Evolutionary conservation across 2,113 vertebrate species (phyloP).

Genomic region (Corythaeola cristata): DNA sequence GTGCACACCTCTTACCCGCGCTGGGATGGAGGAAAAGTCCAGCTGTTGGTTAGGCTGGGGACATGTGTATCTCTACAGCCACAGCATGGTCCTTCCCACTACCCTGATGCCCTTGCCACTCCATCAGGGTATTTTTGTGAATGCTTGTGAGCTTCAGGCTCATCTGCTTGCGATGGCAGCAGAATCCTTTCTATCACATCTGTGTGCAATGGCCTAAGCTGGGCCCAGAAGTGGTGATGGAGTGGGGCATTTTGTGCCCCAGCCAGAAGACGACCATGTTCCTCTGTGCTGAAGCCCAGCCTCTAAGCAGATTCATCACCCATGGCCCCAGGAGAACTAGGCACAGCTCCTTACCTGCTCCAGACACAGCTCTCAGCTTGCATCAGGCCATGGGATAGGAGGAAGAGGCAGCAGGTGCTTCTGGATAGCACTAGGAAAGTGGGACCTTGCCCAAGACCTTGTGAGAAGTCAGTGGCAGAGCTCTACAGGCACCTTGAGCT

Average conservation of each 20-base stretch:
- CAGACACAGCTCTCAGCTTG: neutral
- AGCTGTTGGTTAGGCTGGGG: accelerated
- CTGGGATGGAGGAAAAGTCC: neutral
- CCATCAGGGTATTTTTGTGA: neutral
- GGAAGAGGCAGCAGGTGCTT: neutral
- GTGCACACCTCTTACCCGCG: neutral
- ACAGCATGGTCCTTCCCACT: neutral
- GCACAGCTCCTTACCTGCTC: neutral
- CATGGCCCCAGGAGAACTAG: neutral
- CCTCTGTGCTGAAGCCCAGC: neutral
- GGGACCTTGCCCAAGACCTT: neutral
- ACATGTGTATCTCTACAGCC: neutral
- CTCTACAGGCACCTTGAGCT: neutral
- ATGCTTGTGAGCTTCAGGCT: neutral
- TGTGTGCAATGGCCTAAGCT: neutral
- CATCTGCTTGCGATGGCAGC: neutral
- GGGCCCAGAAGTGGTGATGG: neutral
- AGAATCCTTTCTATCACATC: neutral
- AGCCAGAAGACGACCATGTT: neutral
- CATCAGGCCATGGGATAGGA: neutral
- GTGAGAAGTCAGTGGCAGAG: neutral
- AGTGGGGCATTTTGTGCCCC: neutral
- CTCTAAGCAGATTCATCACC: neutral
- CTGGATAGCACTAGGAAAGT: neutral
- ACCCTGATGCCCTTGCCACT: neutral